phyloP scores from a whole-genome alignment of 2,888 invertebrate species.

The Pyrrhia umbra region DNA sequence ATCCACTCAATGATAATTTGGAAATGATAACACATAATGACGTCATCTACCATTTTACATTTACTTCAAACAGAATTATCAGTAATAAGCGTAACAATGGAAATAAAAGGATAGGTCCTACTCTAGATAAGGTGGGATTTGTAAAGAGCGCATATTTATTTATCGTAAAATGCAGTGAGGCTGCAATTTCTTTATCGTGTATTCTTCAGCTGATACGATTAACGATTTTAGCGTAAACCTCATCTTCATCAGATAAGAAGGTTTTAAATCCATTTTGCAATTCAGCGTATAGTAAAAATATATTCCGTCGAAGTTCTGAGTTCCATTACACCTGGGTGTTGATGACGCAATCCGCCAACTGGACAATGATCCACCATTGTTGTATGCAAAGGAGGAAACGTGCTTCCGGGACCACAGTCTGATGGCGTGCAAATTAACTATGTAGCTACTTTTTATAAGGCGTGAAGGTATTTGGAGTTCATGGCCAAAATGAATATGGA shows the following conservation, averaged over 20 bases:
- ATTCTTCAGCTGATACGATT: background rate
- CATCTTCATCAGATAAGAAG: background rate
- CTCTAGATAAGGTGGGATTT: slow-evolving; percentile 26
- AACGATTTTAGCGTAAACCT: background rate
- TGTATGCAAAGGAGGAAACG: slow-evolving; percentile 78
- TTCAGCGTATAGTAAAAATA: background rate
- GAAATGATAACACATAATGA: slow-evolving; percentile 3
- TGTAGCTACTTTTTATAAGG: slow-evolving; percentile 35
- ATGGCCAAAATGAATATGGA: slow-evolving; percentile 7
- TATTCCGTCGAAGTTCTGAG: slow-evolving; percentile 5
- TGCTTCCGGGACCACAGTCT: slow-evolving; percentile 71
- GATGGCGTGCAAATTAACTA: slow-evolving; percentile 65
- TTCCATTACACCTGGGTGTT: slow-evolving; percentile 37
- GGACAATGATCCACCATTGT: slow-evolving; percentile 72
- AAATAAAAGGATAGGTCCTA: slow-evolving; percentile 24
- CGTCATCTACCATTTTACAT: background rate
- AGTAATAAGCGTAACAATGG: slow-evolving; percentile 16
- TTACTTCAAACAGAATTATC: slow-evolving; percentile 13
- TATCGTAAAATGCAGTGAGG: background rate
- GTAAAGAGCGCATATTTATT: slow-evolving; percentile 3
- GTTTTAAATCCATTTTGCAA: background rate
- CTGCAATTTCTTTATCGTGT: background rate
- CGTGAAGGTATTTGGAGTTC: slow-evolving; percentile 29
- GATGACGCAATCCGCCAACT: slow-evolving; percentile 65
- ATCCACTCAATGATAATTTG: background rate